Base-by-base conservation (phyloP, 2,797 vertebrate genomes). In the Anabacerthia variegaticeps region DNA sequence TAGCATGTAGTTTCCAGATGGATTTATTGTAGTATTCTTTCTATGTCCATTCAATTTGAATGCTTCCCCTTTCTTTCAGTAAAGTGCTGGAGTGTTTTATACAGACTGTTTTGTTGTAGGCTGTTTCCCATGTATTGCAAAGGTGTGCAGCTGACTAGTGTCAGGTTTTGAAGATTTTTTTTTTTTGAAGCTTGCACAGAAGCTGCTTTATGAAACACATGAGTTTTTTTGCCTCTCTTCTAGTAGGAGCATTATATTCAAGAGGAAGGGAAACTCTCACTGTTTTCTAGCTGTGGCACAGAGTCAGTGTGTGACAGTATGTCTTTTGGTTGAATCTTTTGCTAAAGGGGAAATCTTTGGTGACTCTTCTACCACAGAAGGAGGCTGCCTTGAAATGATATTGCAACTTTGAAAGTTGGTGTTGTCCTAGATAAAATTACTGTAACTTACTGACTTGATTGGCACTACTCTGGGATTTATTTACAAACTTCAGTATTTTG, bases 211-310 rank as follows among this genome's bases (percentile, higher is more conserved):
- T 62, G 43, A 90, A 88, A 71, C 7, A 20, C 7, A 12, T 12
- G 18, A 6, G 0, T 0, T 0, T 10, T 51, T 86, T 93, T 63
- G 14, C 14, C 3, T 55, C 20, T 55, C 10, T 94, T 41, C 17
- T 59, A 28, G 18, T 11, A 51, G 56, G 18, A 71, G 8, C 2
- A 0, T 52, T 48, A 20, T 43, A 9, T 39, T 66, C 14, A 61
- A 69, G 54, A 59, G 37, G 11, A 73, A 71, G 26, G 43, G 22
- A 41, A 46, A 21, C 9, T 76, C 44, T 79, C 27, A 6, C 23
- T 41, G 18, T n/a, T 3, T 82, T 74, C 34, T 51, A 63, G 48
- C 30, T 86, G 66, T 61, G 62, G 8, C 49, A 63, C 13, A 37
- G n/a, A 52, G 52, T 39, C 52, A 34, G 6, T 13, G 10, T 48